Base-by-base conservation (phyloP, 2,113 vertebrate genomes). In the Coryphaenoides rupestris region DNA sequence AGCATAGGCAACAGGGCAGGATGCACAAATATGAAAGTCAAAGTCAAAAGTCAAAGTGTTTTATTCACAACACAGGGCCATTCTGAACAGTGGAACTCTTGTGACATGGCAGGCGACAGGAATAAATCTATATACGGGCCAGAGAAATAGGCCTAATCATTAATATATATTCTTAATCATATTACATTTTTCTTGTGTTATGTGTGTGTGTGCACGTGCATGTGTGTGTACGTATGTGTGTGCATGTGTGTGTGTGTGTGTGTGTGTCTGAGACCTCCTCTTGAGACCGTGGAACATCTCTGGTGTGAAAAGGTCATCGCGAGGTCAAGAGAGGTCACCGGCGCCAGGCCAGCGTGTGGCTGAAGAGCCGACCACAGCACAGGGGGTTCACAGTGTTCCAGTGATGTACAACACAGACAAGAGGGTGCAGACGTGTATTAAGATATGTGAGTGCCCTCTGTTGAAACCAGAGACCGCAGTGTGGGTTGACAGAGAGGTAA, bases 381-480 rank as follows among this genome's bases (percentile, higher is more conserved):
- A 1, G 55, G 19, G 14, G 78, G 78, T 85, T 63, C 81, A 84
- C 62, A 84, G 80, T 33, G 79, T 83, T 46, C 47, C 26, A 0
- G 21, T 74, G 77, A 82, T 69, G 82, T 77, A 81, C 70, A 73
- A 66, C 71, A 1, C 63, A 69, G 74, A 82, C 79, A 76, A 85
- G 76, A 77, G 75, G 77, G 81, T 79, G 80, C 65, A 76, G 84
- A 83, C 82, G 84, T 79, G 84, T 86, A 85, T 40, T 9, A 52
- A 81, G 76, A 80, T 10, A 69, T 76, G 79, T 72, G 84, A 75
- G 77, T 56, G 58, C 78, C 64, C 70, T 28, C n/a, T 33, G 54
- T 58, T 80, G 84, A 81, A 81, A 80, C 74, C 71, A 45, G 79
- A 86, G 77, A 80, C 73, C 63, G 0, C 46, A 72, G 56, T 65